These are phyloP conservation scores for Noctua pronuba DNA, from an alignment of 2,888 invertebrate genomes.

Conservation along the genomic window DNA sequence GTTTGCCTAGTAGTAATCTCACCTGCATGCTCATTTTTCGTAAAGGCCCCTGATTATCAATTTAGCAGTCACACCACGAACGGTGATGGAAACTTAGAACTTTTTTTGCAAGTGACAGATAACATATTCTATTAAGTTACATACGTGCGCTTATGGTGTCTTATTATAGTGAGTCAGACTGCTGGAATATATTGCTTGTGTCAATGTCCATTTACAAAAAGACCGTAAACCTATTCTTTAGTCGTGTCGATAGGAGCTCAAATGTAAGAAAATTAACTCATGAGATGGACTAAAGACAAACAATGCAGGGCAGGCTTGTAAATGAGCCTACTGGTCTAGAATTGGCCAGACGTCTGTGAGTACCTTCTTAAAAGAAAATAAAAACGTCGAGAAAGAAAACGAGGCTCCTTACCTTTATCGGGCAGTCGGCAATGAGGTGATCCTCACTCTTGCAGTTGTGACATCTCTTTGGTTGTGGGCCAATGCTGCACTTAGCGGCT, in stretches of 20 bases:
- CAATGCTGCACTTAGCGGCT: slow-evolving; percentile 96
- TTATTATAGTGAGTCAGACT: not conserved
- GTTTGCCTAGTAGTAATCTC: not conserved
- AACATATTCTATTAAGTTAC: not conserved
- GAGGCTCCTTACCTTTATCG: slow-evolving; percentile 89
- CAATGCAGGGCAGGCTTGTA: not conserved
- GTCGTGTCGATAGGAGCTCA: not conserved
- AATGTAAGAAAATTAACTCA: not conserved
- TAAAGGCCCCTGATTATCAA: not conserved
- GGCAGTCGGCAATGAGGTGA: slow-evolving; percentile 97
- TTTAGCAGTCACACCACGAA: not conserved
- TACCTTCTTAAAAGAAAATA: not conserved
- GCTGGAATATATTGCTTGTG: not conserved
- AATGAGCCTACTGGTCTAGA: not conserved
- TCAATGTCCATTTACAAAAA: not conserved
- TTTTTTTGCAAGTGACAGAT: not conserved
- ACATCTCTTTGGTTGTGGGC: slow-evolving; percentile 97
- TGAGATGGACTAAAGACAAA: not conserved
- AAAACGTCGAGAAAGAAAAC: not conserved
- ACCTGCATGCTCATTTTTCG: not conserved
- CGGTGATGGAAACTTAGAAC: not conserved
- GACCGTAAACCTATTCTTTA: not conserved
- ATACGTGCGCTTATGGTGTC: not conserved
- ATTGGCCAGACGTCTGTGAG: not conserved
- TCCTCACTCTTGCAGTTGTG: slow-evolving; percentile 97